Evolutionary conservation across 2,888 invertebrate genomes (phyloP).

Genomic region (Diarsia brunnea): DNA sequence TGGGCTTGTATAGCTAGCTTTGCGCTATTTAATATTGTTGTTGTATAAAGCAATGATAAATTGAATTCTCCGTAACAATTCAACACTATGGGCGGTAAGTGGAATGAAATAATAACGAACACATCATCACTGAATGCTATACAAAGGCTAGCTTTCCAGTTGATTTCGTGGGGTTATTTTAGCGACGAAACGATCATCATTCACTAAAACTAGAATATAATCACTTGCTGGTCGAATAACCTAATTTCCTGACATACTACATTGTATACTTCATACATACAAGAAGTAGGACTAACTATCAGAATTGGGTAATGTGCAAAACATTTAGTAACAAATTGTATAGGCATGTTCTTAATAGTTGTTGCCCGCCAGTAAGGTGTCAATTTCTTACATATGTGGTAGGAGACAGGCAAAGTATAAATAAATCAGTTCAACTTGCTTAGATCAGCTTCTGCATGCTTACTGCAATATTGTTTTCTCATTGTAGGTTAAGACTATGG

Average conservation of each 20-base stretch:
- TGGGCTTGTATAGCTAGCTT: constrained; percentile 82
- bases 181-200: constrained; percentile 38
- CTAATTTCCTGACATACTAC: constrained; percentile 14
- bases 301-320: constrained; percentile 13
- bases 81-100: constrained; percentile 86
- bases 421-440: constrained; percentile 24
- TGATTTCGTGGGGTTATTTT: constrained; percentile 50
- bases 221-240: constrained; percentile 29
- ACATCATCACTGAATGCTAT: constrained; percentile 66
- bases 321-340: constrained; percentile 21
- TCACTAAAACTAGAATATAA: constrained; percentile 25
- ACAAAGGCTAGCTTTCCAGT: constrained; percentile 55
- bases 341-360: constrained; percentile 25
- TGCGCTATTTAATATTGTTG: constrained; percentile 72
- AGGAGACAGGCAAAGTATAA: constrained; percentile 23
- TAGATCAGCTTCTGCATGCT: constrained; percentile 36
- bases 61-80: constrained; percentile 76
- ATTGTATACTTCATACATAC: constrained; percentile 12
- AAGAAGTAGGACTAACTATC: constrained; percentile 3
- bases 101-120: constrained; percentile 56
- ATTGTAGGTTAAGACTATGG: constrained; percentile 73
- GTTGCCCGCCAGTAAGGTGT: constrained; percentile 19
- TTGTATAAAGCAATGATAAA: constrained; percentile 76
- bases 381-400: constrained; percentile 25
- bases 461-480: constrained; percentile 58